Base-by-base conservation (phyloP, 2,113 vertebrate species). In the Forbesichthys papilliferus region DNA sequence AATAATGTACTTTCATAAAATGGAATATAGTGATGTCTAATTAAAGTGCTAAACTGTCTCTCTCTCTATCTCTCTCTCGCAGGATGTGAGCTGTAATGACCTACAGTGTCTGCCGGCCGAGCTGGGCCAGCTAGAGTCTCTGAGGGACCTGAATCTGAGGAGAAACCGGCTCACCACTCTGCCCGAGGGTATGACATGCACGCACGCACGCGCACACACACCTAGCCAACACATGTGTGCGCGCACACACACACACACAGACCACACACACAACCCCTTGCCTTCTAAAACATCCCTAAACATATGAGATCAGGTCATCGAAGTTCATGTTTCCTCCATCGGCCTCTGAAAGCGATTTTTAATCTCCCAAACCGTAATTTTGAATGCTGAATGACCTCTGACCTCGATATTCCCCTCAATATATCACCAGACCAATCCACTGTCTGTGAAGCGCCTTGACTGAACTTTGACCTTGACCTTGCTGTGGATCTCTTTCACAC, bases 81-180 rank as follows among this genome's bases (percentile, higher is more conserved):
- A 94, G 96, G 96, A 98, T 7, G 93, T 95, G 4, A 95, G 96
- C 88, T 96, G 95, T 80, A 98, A 98, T 33, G 96, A 96, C 78
- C 80, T 97, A 55, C 95, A 94, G 86, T 64, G 83, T 55, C 90
- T 98, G 47, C 96, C 96, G 0, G 75, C 86, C 10, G 93, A 95
- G 62, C 84, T 98, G 20, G 93, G 95, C 0, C 92, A 91, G 72
- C 85, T 98, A 47, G 91, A 92, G 64, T 87, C 90, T 76, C 91
- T 98, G 74, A 92, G 96, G 65, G 96, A 98, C 68, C 84, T 98
- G 11, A 97, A 91, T 48, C 84, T 97, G 55, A 88, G 96, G 60
- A 91, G 95, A 83, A 98, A 98, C 75, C 94, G 93, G 76, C 92
- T 98, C 48, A 81, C 82, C 5, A 77, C 84, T 0, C 83, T 98